These are phyloP conservation scores for Nestor notabilis DNA, from an alignment of 2,113 vertebrate species.

Conservation along the genomic window DNA sequence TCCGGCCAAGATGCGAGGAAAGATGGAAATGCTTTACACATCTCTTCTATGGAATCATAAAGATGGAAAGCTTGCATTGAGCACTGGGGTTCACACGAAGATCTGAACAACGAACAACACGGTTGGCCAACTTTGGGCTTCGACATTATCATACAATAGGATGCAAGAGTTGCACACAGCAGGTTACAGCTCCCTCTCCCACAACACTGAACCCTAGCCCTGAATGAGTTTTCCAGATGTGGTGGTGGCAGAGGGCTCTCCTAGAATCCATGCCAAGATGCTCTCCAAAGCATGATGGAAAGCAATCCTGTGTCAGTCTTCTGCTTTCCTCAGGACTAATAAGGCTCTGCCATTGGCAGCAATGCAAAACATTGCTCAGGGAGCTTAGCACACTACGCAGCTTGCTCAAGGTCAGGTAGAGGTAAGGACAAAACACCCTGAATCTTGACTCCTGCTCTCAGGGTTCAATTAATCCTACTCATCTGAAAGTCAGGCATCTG, in stretches of 20 bases:
- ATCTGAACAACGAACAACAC: not conserved
- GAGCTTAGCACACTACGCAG: not conserved
- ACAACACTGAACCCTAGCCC: not conserved
- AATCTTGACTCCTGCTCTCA: constrained; percentile 35
- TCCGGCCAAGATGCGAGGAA: not conserved
- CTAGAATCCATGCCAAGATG: not conserved
- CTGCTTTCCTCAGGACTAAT: not conserved
- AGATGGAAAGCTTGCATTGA: not conserved
- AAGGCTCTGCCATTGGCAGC: not conserved
- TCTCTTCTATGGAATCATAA: not conserved
- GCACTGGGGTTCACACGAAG: fast-evolving
- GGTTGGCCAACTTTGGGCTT: not conserved
- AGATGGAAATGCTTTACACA: not conserved
- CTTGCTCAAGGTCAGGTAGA: constrained; percentile 9
- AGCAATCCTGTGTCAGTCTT: not conserved
- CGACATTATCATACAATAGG: fast-evolving
- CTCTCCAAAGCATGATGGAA: not conserved
- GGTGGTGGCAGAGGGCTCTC: not conserved
- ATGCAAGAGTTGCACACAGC: fast-evolving
- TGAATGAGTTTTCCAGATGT: not conserved
- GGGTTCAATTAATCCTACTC: constrained; percentile 14
- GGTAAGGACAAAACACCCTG: constrained; percentile 20
- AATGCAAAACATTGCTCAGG: not conserved
- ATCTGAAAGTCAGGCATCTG: constrained; percentile 15
- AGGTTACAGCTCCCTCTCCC: not conserved